Percentiles rank a stretch among this genome's conserved stretches.
phyloP scores from a whole-genome alignment of 2,113 vertebrate genomes.

The Sturnus vulgaris region DNA sequence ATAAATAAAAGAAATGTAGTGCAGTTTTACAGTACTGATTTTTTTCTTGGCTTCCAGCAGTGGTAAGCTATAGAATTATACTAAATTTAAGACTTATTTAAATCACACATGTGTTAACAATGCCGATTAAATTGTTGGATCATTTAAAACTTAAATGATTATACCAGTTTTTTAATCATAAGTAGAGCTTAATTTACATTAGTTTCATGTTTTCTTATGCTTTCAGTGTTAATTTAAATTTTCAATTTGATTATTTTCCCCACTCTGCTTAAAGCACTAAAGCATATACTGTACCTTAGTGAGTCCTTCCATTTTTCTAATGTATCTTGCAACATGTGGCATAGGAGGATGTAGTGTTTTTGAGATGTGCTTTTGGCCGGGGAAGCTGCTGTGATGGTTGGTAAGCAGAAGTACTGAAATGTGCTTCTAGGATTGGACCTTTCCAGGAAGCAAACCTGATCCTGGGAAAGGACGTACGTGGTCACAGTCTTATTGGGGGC shows the following conservation, averaged over 20 bases:
- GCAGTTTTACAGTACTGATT: not conserved
- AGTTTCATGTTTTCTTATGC: not conserved
- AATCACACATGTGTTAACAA: not conserved
- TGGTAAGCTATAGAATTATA: not conserved
- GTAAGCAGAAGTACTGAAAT: not conserved
- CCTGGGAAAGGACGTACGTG: rapidly evolving
- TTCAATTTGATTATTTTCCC: not conserved
- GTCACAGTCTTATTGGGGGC: rapidly evolving
- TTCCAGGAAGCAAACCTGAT: not conserved
- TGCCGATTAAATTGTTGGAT: not conserved
- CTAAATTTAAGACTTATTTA: not conserved
- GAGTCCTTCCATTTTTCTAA: not conserved
- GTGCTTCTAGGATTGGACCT: not conserved
- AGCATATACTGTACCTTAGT: rapidly evolving
- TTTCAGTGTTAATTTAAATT: not conserved
- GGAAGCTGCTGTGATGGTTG: not conserved
- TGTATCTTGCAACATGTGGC: rapidly evolving
- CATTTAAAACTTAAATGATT: not conserved
- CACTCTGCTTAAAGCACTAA: not conserved
- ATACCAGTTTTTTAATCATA: not conserved
- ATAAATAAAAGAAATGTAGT: not conserved
- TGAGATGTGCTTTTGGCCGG: not conserved
- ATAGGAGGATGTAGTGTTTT: not conserved
- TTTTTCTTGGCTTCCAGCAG: not conserved
- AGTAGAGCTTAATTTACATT: not conserved